Evolutionary conservation across 1,140 invertebrate genomes (phyloP).

Genomic region (Philopotamus ludificatus): DNA sequence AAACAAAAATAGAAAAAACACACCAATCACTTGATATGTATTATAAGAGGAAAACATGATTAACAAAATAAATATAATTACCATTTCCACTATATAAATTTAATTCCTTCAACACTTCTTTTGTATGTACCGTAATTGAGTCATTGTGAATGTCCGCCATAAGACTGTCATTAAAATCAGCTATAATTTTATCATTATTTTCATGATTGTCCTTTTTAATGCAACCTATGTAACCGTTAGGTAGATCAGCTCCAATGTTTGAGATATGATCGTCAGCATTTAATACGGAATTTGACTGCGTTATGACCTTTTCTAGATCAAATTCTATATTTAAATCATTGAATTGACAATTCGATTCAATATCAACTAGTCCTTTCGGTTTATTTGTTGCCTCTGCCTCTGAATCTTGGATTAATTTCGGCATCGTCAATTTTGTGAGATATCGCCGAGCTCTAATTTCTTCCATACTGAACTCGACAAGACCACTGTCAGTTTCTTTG

Average conservation of each 20-base stretch:
- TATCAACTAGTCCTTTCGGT: conserved; percentile 51
- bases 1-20: background rate
- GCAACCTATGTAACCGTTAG: conserved; percentile 43
- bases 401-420: background rate
- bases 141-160: conserved; percentile 52
- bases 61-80: too few species aligned
- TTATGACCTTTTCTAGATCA: conserved; percentile 37
- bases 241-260: conserved; percentile 15
- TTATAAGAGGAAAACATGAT: too few species aligned
- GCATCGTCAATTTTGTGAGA: conserved; percentile 21
- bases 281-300: conserved; percentile 37
- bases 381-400: conserved; percentile 40
- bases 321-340: conserved; percentile 44
- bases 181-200: conserved; percentile 50
- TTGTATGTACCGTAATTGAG: conserved; percentile 62
- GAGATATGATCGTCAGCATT: conserved; percentile 27
- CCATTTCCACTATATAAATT: conserved; percentile 54
- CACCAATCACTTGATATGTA: background rate
- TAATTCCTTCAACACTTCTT: conserved; percentile 57
- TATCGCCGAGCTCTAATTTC: conserved; percentile 59
- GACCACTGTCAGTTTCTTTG: conserved; percentile 50
- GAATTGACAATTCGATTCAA: conserved; percentile 50
- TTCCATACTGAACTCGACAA: conserved; percentile 65
- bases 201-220: conserved; percentile 40
- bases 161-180: conserved; percentile 54